Percentiles rank a stretch among this genome's conserved stretches.
Evolutionary conservation across 2,113 vertebrate genomes (phyloP).

Genomic region (Xyliphius kryptos): DNA sequence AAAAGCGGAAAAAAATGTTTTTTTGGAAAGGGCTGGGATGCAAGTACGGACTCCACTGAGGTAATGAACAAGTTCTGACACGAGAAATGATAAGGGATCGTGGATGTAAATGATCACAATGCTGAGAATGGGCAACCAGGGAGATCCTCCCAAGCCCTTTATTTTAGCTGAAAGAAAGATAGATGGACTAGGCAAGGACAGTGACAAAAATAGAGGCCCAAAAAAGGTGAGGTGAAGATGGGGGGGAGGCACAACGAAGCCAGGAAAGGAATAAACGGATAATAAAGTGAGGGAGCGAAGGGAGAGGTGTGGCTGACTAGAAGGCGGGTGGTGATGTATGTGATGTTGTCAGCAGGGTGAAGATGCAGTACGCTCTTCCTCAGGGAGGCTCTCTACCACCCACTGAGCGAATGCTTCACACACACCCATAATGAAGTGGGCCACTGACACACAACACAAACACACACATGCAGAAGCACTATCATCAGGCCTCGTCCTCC

Average conservation of each 20-base stretch:
- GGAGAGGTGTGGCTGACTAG: slow-evolving; percentile 56
- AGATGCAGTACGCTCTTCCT: slow-evolving; percentile 72
- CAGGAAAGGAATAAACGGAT: slow-evolving; percentile 65
- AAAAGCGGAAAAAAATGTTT: too few species aligned
- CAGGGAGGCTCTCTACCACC: slow-evolving; percentile 60
- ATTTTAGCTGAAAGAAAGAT: slow-evolving; percentile 44
- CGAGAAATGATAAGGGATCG: slow-evolving; percentile 73
- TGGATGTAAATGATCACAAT: slow-evolving; percentile 69
- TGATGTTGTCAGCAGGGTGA: slow-evolving; percentile 67
- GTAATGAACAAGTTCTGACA: slow-evolving; percentile 32
- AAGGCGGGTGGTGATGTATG: slow-evolving; percentile 70
- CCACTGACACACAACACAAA: slow-evolving; percentile 38
- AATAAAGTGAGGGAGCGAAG: slow-evolving; percentile 61
- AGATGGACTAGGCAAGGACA: background rate
- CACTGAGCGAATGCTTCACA: slow-evolving; percentile 36
- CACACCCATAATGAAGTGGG: slow-evolving; percentile 49
- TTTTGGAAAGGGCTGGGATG: background rate
- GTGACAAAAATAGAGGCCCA: slow-evolving; percentile 27
- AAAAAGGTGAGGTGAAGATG: slow-evolving; percentile 31
- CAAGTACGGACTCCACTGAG: background rate
- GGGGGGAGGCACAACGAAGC: slow-evolving; percentile 37
- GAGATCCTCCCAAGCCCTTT: slow-evolving; percentile 68
- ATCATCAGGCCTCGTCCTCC: slow-evolving; percentile 32
- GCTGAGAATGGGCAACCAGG: slow-evolving; percentile 35
- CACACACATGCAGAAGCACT: slow-evolving; percentile 24